Base-by-base conservation (phyloP, 1,140 invertebrate species). In the Heliconius congener region DNA sequence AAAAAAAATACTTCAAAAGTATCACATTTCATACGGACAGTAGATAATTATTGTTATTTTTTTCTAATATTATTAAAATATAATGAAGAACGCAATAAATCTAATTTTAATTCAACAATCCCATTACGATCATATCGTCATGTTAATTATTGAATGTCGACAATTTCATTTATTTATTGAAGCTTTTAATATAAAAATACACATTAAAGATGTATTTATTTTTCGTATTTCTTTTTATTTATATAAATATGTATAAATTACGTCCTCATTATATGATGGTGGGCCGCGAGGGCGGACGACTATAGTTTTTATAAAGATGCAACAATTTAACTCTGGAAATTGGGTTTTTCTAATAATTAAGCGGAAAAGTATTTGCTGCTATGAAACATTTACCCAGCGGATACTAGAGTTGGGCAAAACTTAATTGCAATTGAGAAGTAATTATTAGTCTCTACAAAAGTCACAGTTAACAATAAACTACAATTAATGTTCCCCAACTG, bases 171-270 rank as follows among this genome's bases (percentile, higher is more conserved):
- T 50, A 46, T 39, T 39, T 27, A 57, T 18, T 34, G 52, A 60
- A 73, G 77, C 77, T 57, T 60, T 73, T 39, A 74, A 73, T 72
- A 55, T 13, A 80, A 80, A 79, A 76, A 76, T 76, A 73, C 73
- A 72, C 78, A 79, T 50, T 30, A 6, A 18, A 34, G 39, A 78
- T 60, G 57, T 78, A 70, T 74, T 23, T 77, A 75, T 37, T 52
- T 57, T 55, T 39, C 18, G 16, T 52, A 19, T 19, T 19, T 52
- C 6, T 52, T 1, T 72, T 79, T 52, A 52, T 71, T 71, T 27
- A 55, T 39, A 79, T 71, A 79, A 71, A 42, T 30, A 66, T 66
- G 13, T 66, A 66, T 66, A 30, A 27, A 30, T 66, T 30, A 66
- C 60, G 27, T 66, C 79, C 72, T 74, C 76, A 71, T 60, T 76